Percentiles rank a stretch among this genome's conserved stretches.
Evolutionary conservation across 2,113 vertebrate species (phyloP).

Genomic region (Cyphomyrus discorhynchus): DNA sequence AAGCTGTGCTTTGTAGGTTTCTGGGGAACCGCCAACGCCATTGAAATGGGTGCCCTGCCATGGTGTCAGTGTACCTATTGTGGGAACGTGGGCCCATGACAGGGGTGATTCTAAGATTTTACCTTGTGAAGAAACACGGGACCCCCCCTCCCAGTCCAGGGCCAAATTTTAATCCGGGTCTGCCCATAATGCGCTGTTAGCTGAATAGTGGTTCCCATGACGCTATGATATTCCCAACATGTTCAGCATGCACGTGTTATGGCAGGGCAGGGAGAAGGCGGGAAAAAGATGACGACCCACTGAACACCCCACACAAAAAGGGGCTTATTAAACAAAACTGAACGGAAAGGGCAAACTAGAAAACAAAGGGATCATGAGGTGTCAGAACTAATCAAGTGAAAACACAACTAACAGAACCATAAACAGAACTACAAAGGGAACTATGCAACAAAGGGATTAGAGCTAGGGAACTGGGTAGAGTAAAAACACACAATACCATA

Average conservation of each 20-base stretch:
- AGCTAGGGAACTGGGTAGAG: too few relatives aligned
- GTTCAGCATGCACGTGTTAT: neutral
- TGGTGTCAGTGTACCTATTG: neutral
- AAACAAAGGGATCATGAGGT: too few relatives aligned
- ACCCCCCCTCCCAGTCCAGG: neutral
- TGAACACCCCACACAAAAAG: too few relatives aligned
- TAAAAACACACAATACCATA: too few relatives aligned
- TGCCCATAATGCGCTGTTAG: neutral
- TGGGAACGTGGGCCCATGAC: neutral
- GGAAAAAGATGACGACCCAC: too few relatives aligned
- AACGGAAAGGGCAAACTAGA: too few relatives aligned
- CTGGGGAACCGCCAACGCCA: neutral
- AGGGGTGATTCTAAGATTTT: neutral
- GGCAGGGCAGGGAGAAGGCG: too few relatives aligned
- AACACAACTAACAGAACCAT: too few relatives aligned
- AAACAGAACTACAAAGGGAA: too few relatives aligned
- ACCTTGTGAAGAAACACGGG: neutral
- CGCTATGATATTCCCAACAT: neutral
- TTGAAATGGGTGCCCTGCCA: neutral
- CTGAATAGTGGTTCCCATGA: neutral
- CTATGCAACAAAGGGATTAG: too few relatives aligned
- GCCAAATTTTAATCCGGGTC: neutral
- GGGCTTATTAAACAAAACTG: too few relatives aligned
- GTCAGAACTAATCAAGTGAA: too few relatives aligned
- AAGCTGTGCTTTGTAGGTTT: neutral